Evolutionary conservation across 1,140 invertebrate species (phyloP), one percentile per base, ranked within the genome.

Genomic region (Drosophila pachea): DNA sequence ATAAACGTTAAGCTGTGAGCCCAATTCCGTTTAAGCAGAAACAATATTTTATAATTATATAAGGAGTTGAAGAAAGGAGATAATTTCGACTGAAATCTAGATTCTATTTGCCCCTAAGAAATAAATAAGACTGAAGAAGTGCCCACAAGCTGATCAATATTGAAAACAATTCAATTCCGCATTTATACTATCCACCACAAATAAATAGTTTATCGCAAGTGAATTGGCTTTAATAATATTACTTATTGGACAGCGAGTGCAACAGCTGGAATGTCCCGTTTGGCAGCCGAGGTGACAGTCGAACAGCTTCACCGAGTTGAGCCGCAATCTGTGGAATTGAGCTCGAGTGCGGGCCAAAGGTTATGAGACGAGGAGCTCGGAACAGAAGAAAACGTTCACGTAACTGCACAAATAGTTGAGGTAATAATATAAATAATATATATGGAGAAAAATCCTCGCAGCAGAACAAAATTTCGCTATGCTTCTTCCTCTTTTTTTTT

Each of bases 351-450:
- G n/a, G n/a, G n/a, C n/a, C n/a, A n/a, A n/a, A n/a, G n/a, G n/a
- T n/a, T n/a, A n/a, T 22, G 22, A 22, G 22, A 3, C 22, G 22
- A 3, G 22, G 22, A 3, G 22, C 22, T 22, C 22, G 22, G 22
- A 53, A n/a, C 48, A 61, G 6, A 61, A 65, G 31, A 77, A 83
- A 67, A 68, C 61, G 67, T 59, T 65, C 70, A 82, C 78, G 70
- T 77, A 83, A 68, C 70, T 76, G 48, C 36, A 55, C 68, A 55
- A 53, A 38, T 62, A 74, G 65, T 79, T 79, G 70, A 81, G 66
- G 74, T 77, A 68, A 71, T 83, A 72, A 82, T 83, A 82, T 43
- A 43, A 43, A 43, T 43, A 43, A 43, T 11, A 38, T 38, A 38
- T 52, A 62, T 32, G 49, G 63, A 56, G 16, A 29, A 31, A 61